Percentiles rank a stretch among this genome's conserved stretches.
Conservation (phyloP, 2,797 vertebrate genomes). For the Sebastes baramenuke region DNA sequence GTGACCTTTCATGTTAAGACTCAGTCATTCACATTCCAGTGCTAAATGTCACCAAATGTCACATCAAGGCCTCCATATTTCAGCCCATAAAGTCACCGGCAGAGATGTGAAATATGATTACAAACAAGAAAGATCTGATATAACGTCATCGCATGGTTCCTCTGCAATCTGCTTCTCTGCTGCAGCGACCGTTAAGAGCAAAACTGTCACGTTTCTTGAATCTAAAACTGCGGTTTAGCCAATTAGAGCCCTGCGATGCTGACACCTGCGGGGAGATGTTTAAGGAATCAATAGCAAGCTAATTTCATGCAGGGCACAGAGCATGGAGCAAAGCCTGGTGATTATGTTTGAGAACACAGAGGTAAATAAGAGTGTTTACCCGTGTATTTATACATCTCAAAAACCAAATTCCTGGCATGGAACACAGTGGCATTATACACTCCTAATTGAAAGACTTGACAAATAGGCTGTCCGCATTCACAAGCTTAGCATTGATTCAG, state of each 20-base stretch:
- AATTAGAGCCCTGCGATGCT: conserved; percentile 47
- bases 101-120: conserved; percentile 55
- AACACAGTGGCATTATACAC: conserved; percentile 51
- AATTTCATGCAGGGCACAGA: conserved; percentile 74
- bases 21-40: conserved; percentile 64
- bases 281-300: conserved; percentile 68
- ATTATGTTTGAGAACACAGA: conserved; percentile 68
- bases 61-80: conserved; percentile 54
- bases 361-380: conserved; percentile 72
- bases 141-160: background rate
- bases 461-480: conserved; percentile 66
- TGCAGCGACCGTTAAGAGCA: conserved; percentile 6
- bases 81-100: conserved; percentile 30
- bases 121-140: conserved; percentile 10
- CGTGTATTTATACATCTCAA: conserved; percentile 68
- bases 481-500: conserved; percentile 55
- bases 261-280: conserved; percentile 55
- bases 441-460: conserved; percentile 73
- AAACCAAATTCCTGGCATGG: conserved; percentile 59
- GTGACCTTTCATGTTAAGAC: conserved; percentile 73
- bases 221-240: conserved; percentile 44
- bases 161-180: conserved; percentile 5
- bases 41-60: conserved; percentile 82
- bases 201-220: conserved; percentile 43
- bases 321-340: conserved; percentile 62